Conservation (phyloP, 2,888 invertebrate genomes). For the Amphipyra berbera region DNA sequence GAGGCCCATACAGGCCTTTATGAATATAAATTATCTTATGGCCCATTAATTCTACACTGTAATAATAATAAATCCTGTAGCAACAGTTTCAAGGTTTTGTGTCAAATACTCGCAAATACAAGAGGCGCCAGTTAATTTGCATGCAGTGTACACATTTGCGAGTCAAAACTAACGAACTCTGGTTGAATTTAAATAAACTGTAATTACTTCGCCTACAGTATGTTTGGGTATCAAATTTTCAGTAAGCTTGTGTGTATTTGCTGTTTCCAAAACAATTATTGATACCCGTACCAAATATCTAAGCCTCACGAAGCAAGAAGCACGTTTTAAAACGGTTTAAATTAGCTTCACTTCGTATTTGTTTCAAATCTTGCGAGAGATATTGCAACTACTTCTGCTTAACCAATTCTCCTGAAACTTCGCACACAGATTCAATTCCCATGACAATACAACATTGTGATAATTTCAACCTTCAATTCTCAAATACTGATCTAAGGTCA, state of each 20-base stretch:
- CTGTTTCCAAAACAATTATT: background rate
- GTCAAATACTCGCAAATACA: constrained; percentile 17
- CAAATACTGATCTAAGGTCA: too few species aligned
- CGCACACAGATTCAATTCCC: too few species aligned
- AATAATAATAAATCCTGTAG: constrained; percentile 16
- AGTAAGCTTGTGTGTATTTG: background rate
- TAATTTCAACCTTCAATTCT: too few species aligned
- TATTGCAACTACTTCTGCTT: too few species aligned
- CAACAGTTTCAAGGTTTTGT: constrained; percentile 34
- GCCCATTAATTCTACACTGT: constrained; percentile 16
- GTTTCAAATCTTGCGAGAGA: too few species aligned
- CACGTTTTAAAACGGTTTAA: too few species aligned
- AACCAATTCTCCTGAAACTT: too few species aligned
- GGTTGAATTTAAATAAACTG: constrained; percentile 17
- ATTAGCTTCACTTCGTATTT: too few species aligned
- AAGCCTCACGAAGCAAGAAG: too few species aligned
- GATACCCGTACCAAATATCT: too few species aligned
- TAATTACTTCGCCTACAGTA: constrained; percentile 13
- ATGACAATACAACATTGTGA: too few species aligned
- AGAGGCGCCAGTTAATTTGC: constrained; percentile 41
- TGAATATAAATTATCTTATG: constrained; percentile 1
- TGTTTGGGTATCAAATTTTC: constrained; percentile 3
- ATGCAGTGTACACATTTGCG: constrained; percentile 26
- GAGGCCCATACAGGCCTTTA: background rate
- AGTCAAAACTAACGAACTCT: constrained; percentile 24